phyloP scores from a whole-genome alignment of 2,888 invertebrate species.

The Daptonema setosum region DNA sequence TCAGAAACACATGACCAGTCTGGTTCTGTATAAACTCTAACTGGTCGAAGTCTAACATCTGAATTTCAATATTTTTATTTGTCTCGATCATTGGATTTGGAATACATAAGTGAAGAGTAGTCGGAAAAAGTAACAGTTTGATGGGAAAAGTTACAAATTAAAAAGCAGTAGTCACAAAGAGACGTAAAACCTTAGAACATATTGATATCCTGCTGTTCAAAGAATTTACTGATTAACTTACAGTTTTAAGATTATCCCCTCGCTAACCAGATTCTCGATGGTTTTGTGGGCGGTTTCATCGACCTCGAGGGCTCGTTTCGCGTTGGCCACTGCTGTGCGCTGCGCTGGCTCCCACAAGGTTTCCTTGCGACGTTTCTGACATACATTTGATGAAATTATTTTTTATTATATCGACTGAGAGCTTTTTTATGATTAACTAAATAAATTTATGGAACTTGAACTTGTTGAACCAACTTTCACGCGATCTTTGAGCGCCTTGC shows the following conservation, averaged over 20 bases:
- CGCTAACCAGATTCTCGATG: conserved; percentile 14
- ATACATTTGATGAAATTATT: background rate
- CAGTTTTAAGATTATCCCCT: background rate
- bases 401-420: background rate
- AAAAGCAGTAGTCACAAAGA: too few relatives aligned
- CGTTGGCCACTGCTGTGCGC: conserved; percentile 53
- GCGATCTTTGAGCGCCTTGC: conserved; percentile 56
- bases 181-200: too few relatives aligned
- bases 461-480: conserved; percentile 31
- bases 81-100: too few relatives aligned
- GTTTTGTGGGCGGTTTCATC: conserved; percentile 39
- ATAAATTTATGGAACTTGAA: background rate
- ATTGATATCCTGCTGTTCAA: too few relatives aligned
- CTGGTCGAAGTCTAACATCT: too few relatives aligned
- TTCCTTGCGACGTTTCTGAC: conserved; percentile 49
- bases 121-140: too few relatives aligned
- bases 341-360: conserved; percentile 64
- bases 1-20: too few relatives aligned
- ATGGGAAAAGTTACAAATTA: too few relatives aligned
- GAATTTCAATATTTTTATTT: too few relatives aligned
- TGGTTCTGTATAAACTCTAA: too few relatives aligned
- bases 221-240: too few relatives aligned
- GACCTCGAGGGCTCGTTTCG: conserved; percentile 44
- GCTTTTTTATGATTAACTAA: background rate
- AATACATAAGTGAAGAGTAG: too few relatives aligned